Evolutionary conservation across 2,888 invertebrate genomes (phyloP), one percentile per base, ranked within the genome.

Genomic region (Odontothrips loti): DNA sequence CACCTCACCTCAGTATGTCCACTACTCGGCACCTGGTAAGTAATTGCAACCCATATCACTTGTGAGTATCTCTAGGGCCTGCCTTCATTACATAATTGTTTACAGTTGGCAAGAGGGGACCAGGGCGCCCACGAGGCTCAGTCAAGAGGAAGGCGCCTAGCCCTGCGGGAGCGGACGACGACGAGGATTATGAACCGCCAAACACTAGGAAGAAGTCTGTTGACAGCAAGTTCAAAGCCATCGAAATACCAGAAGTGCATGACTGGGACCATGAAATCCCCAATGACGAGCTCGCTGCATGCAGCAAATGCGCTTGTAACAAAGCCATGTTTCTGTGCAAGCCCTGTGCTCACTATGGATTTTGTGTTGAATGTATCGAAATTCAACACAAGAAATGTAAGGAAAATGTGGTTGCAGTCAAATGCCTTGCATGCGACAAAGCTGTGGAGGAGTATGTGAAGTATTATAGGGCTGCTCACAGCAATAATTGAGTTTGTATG

Each of bases 221-320:
- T 20, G 6, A 17, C 15, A 11, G 15, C 20, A 63, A 63, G 63
- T 63, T 63, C 20, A 6, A 6, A 6, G 11, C 63, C 20, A 20
- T 63, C 20, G 63, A 63, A 10, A 63, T 63, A 15, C 63, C 63
- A 17, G 10, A 15, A 11, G 20, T 20, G 6, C 6, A 20, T 6
- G 63, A 63, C 6, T 63, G 63, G 63, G 63, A 63, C 6, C 63
- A 63, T 6, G 63, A 63, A 63, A 63, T 63, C 6, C 63, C 63
- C 6, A 20, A 6, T 20, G 63, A 63, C 63, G 20, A 17, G 11
- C 10, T 6, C 6, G 63, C 63, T 6, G 63, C 63, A 11, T 63
- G 63, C 20, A 63, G 63, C 63, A 63, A 63, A 63, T 63, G 63
- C 20, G 20, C 63, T 63, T 63, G 63, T 20, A 63, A 63, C 63